These are phyloP conservation scores for Matsumurasca onukii DNA, from an alignment of 1,140 invertebrate species.

Conservation along the genomic window DNA sequence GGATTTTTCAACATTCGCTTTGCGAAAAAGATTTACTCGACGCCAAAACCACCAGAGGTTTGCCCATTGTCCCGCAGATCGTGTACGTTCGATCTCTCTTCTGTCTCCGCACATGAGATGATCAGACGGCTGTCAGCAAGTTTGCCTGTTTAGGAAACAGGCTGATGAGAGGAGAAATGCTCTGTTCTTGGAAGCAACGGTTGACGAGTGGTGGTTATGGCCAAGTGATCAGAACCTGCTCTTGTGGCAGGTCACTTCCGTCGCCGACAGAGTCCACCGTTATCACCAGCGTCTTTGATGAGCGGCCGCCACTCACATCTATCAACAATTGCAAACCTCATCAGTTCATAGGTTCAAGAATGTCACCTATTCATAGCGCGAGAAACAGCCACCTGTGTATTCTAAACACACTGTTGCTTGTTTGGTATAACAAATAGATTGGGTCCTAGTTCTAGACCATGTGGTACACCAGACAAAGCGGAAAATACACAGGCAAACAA, in stretches of 20 bases:
- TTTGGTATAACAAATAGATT: not conserved
- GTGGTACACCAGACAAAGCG: too few species aligned
- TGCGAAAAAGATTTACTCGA: not conserved
- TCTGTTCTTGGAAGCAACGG: slow-evolving; percentile 12
- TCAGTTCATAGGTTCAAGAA: too few species aligned
- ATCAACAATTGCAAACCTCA: not conserved
- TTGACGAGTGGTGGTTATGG: not conserved
- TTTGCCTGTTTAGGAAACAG: slow-evolving; percentile 3
- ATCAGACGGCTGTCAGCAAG: not conserved
- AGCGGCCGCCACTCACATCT: not conserved
- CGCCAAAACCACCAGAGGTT: not conserved
- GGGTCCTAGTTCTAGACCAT: too few species aligned
- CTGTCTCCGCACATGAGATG: not conserved
- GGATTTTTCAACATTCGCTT: not conserved
- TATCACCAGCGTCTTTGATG: not conserved
- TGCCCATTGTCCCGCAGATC: not conserved
- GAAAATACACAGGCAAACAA: too few species aligned
- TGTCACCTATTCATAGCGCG: too few species aligned
- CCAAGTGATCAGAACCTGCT: slow-evolving; percentile 12
- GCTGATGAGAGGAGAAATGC: not conserved
- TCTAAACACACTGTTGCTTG: not conserved
- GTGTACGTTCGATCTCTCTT: not conserved
- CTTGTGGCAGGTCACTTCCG: not conserved
- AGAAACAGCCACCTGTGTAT: not conserved
- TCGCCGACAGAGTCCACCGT: not conserved